Evolutionary conservation across 2,888 invertebrate species (phyloP).

Genomic region (Epistrophella euchroma): DNA sequence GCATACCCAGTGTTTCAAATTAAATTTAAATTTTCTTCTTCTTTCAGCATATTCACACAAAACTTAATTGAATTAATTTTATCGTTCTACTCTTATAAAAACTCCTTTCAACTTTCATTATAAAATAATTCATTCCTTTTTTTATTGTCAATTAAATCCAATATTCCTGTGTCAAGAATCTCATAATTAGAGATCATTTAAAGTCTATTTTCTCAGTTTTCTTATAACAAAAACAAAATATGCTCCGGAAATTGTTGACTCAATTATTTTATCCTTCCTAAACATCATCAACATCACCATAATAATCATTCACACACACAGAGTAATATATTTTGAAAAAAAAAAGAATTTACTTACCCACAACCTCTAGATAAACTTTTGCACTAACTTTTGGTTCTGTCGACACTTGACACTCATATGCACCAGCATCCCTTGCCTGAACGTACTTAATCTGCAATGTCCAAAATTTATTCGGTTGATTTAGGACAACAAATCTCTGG

Average conservation of each 20-base stretch:
- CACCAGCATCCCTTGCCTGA: conserved; percentile 94
- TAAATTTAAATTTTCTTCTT: background rate
- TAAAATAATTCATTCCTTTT: background rate
- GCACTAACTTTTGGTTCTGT: conserved; percentile 97
- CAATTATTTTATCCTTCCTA: conserved; percentile 45
- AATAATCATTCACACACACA: conserved; percentile 13
- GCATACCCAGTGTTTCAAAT: background rate
- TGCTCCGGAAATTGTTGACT: conserved; percentile 46
- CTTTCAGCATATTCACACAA: background rate
- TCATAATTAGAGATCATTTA: conserved; percentile 24
- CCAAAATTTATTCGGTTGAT: conserved; percentile 86
- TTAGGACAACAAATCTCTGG: conserved; percentile 94
- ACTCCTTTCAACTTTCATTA: background rate
- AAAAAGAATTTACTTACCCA: conserved; percentile 88
- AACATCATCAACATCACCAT: conserved; percentile 22
- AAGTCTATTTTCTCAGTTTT: conserved; percentile 16
- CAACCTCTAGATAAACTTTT: conserved; percentile 95
- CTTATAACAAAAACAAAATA: conserved; percentile 34
- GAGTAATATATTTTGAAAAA: conserved; percentile 35
- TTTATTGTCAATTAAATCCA: conserved; percentile 1
- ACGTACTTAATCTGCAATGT: conserved; percentile 96
- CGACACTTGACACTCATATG: conserved; percentile 97
- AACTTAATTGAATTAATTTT: background rate
- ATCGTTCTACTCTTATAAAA: background rate
- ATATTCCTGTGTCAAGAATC: conserved; percentile 13